These are phyloP conservation scores for Chaetura pelagica DNA, from an alignment of 2,113 vertebrate genomes.

Conservation along the genomic window DNA sequence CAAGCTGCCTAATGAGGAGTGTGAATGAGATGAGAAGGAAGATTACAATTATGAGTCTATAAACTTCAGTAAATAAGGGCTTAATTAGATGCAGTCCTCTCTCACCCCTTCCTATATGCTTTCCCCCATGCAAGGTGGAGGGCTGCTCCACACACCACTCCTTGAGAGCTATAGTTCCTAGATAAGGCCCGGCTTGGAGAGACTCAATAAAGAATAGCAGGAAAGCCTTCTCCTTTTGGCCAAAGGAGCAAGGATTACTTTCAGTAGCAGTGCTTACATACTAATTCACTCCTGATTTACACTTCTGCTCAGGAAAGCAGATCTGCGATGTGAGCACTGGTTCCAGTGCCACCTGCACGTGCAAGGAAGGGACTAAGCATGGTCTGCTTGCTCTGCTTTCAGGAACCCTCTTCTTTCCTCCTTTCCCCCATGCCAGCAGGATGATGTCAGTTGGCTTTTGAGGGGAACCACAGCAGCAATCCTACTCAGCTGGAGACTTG, in stretches of 20 bases:
- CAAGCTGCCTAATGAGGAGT: background rate
- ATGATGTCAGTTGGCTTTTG: background rate
- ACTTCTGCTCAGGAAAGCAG: background rate
- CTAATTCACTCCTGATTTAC: background rate
- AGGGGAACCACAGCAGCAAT: background rate
- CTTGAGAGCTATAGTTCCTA: background rate
- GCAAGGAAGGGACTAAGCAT: background rate
- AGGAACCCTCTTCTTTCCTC: background rate
- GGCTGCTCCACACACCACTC: background rate
- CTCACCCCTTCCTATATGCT: background rate
- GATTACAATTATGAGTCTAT: background rate
- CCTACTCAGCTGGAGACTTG: background rate
- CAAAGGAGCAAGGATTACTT: background rate
- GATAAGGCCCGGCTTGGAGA: background rate
- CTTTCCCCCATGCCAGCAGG: background rate
- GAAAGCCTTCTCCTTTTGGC: background rate
- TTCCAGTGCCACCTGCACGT: background rate
- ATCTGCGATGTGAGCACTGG: background rate
- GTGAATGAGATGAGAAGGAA: background rate
- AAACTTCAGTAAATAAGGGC: background rate
- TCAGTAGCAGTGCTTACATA: background rate
- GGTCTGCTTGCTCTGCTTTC: background rate
- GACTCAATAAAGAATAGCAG: background rate
- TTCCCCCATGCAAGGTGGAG: background rate
- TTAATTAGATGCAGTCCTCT: background rate